Base-by-base conservation (phyloP, 1,140 invertebrate species). In the Amyelois transitella region DNA sequence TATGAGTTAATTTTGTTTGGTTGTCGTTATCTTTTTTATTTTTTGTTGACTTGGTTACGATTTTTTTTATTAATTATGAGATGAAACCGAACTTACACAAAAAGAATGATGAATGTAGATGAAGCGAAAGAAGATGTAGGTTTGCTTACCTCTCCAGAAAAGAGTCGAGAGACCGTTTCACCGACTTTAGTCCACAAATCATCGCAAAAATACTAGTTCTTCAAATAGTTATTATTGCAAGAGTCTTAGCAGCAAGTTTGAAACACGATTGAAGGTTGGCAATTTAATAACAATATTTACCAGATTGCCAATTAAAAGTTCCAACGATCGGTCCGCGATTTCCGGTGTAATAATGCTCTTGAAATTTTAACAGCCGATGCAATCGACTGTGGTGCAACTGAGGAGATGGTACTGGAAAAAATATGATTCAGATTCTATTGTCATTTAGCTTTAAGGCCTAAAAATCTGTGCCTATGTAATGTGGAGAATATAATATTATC, bases 261-360 rank as follows among this genome's bases (percentile, higher is more conserved):
- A 57, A 63, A 61, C 59, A 64, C 68, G 65, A 63, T 58, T 72
- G 57, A 66, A 56, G 51, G 59, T 61, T 45, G 44, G 54, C 60
- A 67, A 49, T 74, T 69, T 66, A 69, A 71, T 74, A 74, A 75
- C 75, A 69, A 72, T 73, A 74, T 74, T 67, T 67, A 54, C 44
- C 57, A 58, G 68, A 62, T 65, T 63, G 63, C 80, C 75, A 83
- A 83, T 83, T 83, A 83, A 83, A 83, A 83, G 77, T 83, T 83
- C 51, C 55, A 60, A 55, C 53, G 55, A 65, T 66, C 60, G 65
- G 45, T 61, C 64, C 66, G 49, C 65, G 61, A 66, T 68, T 68
- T 59, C 66, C 64, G 58, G 55, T 68, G 58, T 75, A 74, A 63
- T 68, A 75, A 73, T 65, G 53, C 64, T 61, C 68, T 72, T 73